Percentiles rank a stretch among this genome's conserved stretches.
These are phyloP conservation scores for Malthinus seriepunctatus DNA, from an alignment of 2,888 invertebrate genomes.

Conservation along the genomic window DNA sequence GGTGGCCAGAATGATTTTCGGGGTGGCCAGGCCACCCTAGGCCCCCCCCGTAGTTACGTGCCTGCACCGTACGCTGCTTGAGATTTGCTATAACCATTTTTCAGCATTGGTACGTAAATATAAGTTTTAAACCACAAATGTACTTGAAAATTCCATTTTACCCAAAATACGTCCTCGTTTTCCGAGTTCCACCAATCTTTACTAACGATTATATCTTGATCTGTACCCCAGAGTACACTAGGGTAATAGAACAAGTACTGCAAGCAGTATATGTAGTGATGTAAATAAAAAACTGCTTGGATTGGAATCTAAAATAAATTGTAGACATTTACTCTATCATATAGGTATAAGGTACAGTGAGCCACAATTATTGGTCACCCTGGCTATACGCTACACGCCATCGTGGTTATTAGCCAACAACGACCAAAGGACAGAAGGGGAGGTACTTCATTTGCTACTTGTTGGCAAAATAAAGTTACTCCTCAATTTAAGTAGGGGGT, in stretches of 20 bases:
- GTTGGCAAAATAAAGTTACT: too few relatives aligned
- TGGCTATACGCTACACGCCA: too few relatives aligned
- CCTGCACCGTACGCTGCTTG: neutral
- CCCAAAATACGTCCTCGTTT: neutral
- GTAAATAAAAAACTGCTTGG: neutral
- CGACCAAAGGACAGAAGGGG: too few relatives aligned
- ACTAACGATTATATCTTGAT: neutral
- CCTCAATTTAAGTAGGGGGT: too few relatives aligned
- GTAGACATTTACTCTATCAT: too few relatives aligned
- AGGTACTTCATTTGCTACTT: too few relatives aligned
- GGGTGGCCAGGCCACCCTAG: too few relatives aligned
- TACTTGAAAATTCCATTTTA: neutral
- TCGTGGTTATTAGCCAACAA: too few relatives aligned
- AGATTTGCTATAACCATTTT: neutral
- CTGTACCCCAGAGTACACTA: neutral
- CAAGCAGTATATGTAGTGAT: neutral
- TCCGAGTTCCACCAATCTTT: conserved; percentile 6
- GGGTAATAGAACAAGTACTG: neutral
- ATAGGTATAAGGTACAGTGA: too few relatives aligned
- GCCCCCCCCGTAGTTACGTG: too few relatives aligned
- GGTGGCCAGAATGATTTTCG: too few relatives aligned
- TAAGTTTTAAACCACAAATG: neutral
- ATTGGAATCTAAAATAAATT: neutral
- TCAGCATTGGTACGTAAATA: neutral
- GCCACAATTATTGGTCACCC: too few relatives aligned